Evolutionary conservation across 2,113 vertebrate genomes (phyloP).

Genomic region (Bambusicola thoracicus): DNA sequence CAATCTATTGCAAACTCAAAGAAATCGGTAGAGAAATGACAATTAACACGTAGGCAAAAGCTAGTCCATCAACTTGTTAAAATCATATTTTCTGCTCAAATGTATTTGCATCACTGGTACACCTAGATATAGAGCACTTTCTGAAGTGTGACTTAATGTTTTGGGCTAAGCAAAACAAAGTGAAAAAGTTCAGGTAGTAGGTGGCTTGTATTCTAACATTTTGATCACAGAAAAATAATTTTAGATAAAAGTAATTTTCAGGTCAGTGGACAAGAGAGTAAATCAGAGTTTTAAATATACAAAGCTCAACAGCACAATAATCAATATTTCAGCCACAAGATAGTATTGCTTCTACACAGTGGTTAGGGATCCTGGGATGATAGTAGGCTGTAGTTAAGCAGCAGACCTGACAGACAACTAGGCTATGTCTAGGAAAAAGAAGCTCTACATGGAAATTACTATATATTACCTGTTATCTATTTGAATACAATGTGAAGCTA

Average conservation of each 20-base stretch:
- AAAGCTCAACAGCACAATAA: conserved; percentile 59
- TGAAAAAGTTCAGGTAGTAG: not conserved
- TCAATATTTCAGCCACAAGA: conserved; percentile 47
- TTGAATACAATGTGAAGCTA: not conserved
- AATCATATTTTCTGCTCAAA: not conserved
- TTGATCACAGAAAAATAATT: not conserved
- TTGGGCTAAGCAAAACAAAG: not conserved
- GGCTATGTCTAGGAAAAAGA: not conserved
- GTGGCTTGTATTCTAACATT: not conserved
- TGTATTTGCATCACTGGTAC: not conserved
- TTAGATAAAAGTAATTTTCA: not conserved
- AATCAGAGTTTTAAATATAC: conserved; percentile 43
- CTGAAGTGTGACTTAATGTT: not conserved
- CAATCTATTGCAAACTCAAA: conserved; percentile 42
- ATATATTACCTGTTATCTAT: not conserved
- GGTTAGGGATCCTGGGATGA: conserved; percentile 72
- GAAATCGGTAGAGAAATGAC: conserved; percentile 16
- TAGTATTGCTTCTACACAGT: conserved; percentile 50
- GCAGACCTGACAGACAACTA: conserved; percentile 31
- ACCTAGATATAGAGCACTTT: not conserved
- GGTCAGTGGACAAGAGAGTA: not conserved
- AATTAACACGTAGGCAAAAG: conserved; percentile 52
- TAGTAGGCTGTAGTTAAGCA: conserved; percentile 74
- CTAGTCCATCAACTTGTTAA: not conserved
- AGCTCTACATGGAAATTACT: not conserved